Conservation (phyloP, 2,113 vertebrate species). For the Maccullochella peelii region DNA sequence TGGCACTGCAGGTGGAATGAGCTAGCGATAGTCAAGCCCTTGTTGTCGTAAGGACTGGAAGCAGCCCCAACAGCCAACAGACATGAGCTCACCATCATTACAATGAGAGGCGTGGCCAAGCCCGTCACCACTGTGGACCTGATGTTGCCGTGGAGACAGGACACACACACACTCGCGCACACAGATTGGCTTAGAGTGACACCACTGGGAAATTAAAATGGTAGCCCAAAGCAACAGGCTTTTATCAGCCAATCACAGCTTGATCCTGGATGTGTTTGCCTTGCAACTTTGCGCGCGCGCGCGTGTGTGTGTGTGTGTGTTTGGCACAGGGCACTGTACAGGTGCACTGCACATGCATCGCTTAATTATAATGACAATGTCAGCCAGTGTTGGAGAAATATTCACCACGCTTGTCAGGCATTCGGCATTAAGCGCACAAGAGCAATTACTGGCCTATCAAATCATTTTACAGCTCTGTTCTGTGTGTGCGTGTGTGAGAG, state of each 20-base stretch:
- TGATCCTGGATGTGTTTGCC: slow-evolving; percentile 51
- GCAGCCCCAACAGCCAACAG: slow-evolving; percentile 61
- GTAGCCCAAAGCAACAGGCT: slow-evolving; percentile 69
- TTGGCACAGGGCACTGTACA: slow-evolving; percentile 42
- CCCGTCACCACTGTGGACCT: slow-evolving; percentile 48
- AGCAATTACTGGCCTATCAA: slow-evolving; percentile 77
- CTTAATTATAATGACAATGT: slow-evolving; percentile 74
- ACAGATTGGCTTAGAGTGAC: slow-evolving; percentile 57
- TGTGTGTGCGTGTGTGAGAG: slow-evolving; percentile 30
- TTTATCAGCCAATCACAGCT: slow-evolving; percentile 65
- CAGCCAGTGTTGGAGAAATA: slow-evolving; percentile 68
- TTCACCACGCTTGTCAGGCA: slow-evolving; percentile 71
- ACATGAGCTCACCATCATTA: slow-evolving; percentile 77
- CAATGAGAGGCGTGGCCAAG: slow-evolving; percentile 74
- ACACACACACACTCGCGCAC: slow-evolving; percentile 50
- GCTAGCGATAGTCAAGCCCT: slow-evolving; percentile 65
- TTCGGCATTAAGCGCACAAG: slow-evolving; percentile 39
- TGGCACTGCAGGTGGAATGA: slow-evolving; percentile 74
- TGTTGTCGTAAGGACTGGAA: slow-evolving; percentile 71
- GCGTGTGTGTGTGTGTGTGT: slow-evolving; percentile 1
- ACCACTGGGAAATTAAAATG: slow-evolving; percentile 78
- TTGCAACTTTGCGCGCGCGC: slow-evolving; percentile 42
- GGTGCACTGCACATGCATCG: slow-evolving; percentile 57
- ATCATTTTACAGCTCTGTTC: slow-evolving; percentile 57
- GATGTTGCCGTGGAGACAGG: slow-evolving; percentile 78